Base-by-base conservation (phyloP, 1,140 invertebrate species). In the Physella acuta region DNA sequence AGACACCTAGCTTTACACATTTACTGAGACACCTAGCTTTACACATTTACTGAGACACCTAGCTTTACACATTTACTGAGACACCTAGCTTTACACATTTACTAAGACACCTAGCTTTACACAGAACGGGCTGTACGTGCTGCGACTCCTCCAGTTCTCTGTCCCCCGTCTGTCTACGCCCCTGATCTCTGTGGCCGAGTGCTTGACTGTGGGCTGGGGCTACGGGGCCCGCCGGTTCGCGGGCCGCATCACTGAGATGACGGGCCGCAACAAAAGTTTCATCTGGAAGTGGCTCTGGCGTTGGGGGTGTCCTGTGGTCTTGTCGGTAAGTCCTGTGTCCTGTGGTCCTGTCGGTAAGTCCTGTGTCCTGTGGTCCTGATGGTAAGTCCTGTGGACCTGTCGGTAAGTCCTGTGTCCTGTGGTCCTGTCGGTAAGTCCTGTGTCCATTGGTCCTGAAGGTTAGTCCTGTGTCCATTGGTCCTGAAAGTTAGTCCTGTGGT, bases 231-330 rank as follows among this genome's bases (percentile, higher is more conserved):
- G 74, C 28, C 75, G 80, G 26, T 82, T 86, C 66, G 67, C 82
- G 17, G 75, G 81, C 49, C 79, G 85, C 53, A 74, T 83, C 28
- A 72, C 76, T 1, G 78, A 81, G 52, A 83, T 83, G 81, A 82
- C 78, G 16, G 79, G 80, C 17, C 75, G 70, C 20, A 73, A 72
- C 11, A 78, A 81, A 59, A 76, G 74, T 44, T 75, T 78, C 3
- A 75, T 76, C 64, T 81, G 79, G 80, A 80, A 75, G 64, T 73
- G 75, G 55, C 76, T 77, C 34, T 83, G 81, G 81, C 76, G 75
- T 55, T 77, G 78, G 61, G 39, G 81, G 1, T 76, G 78, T 30
- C 80, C 81, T 3, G 24, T 74, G 14, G 36, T 75, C 3, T 71
- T 82, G 39, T 33, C 78, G 64, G 81, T 82, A 70, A 73, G 73